Evolutionary conservation across 2,888 invertebrate genomes (phyloP).

Genomic region (Boloria euphrosyne): DNA sequence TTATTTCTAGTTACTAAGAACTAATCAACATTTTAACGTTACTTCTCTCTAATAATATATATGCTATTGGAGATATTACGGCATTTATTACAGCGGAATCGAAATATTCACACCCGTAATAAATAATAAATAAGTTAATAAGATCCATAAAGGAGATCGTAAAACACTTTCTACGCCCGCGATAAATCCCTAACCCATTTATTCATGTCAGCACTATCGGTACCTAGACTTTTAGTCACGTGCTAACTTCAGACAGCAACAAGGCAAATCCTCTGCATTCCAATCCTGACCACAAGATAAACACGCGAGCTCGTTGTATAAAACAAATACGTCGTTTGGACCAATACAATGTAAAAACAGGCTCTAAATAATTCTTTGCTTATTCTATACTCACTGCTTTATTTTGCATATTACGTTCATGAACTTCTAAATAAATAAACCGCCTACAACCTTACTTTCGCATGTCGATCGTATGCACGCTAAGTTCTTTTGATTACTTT

Average conservation of each 20-base stretch:
- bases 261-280: constrained; percentile 48
- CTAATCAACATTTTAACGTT: no score
- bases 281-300: constrained; percentile 45
- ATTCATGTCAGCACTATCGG: constrained; percentile 36
- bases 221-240: constrained; percentile 25
- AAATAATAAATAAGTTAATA: no score
- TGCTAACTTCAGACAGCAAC: constrained; percentile 37
- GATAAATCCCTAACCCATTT: constrained; percentile 31
- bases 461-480: constrained; percentile 9
- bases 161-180: constrained; percentile 14
- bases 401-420: constrained; percentile 27
- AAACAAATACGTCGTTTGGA: constrained; percentile 38
- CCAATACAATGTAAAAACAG: constrained; percentile 39
- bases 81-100: not conserved
- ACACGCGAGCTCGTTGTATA: constrained; percentile 44
- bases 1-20: no score
- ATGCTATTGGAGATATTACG: not conserved
- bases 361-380: constrained; percentile 26
- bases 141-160: not conserved
- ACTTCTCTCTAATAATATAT: no score
- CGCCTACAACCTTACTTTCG: constrained; percentile 19
- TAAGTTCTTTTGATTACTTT: not conserved
- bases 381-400: constrained; percentile 21
- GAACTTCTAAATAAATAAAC: constrained; percentile 27
- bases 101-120: not conserved